Evolutionary conservation across 2,113 vertebrate genomes (phyloP).

Genomic region (Symphodus melops): DNA sequence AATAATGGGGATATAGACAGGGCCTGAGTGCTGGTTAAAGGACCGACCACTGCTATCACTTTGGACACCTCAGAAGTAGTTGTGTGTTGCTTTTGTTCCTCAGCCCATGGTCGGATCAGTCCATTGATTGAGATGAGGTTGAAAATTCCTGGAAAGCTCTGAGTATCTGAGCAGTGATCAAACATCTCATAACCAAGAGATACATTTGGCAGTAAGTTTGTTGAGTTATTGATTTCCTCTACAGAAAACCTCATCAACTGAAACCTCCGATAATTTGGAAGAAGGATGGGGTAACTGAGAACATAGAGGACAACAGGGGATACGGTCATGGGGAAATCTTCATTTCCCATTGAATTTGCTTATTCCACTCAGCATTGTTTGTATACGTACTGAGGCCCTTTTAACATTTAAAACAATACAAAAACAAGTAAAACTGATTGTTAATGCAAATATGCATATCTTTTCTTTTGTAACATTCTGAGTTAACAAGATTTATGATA

Average conservation of each 20-base stretch:
- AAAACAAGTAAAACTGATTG: not conserved
- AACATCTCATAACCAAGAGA: slow-evolving; percentile 87
- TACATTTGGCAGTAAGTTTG: slow-evolving; percentile 83
- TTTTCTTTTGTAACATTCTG: not conserved
- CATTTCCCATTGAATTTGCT: not conserved
- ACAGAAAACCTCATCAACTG: slow-evolving; percentile 87
- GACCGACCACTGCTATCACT: slow-evolving; percentile 38
- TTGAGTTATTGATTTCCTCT: slow-evolving; percentile 90
- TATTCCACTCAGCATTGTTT: not conserved
- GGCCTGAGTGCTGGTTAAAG: slow-evolving; percentile 65
- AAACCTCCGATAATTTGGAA: slow-evolving; percentile 78
- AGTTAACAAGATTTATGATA: not conserved
- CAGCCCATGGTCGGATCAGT: slow-evolving; percentile 44
- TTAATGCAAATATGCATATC: not conserved
- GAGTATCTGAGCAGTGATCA: slow-evolving; percentile 80
- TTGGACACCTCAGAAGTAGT: slow-evolving; percentile 29
- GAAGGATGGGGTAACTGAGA: slow-evolving; percentile 65
- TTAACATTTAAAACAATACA: too few relatives aligned
- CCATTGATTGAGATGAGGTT: slow-evolving; percentile 62
- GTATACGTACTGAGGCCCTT: not conserved
- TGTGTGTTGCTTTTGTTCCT: not conserved
- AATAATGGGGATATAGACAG: slow-evolving; percentile 79
- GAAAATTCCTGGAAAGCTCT: slow-evolving; percentile 75
- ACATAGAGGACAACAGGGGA: not conserved
- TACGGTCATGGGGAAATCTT: not conserved